A percentile compares a stretch with the other conserved stretches of the same genome.
phyloP scores from a whole-genome alignment of 53 echinoderm and acorn worm species.

The Apostichopus leukothele region DNA sequence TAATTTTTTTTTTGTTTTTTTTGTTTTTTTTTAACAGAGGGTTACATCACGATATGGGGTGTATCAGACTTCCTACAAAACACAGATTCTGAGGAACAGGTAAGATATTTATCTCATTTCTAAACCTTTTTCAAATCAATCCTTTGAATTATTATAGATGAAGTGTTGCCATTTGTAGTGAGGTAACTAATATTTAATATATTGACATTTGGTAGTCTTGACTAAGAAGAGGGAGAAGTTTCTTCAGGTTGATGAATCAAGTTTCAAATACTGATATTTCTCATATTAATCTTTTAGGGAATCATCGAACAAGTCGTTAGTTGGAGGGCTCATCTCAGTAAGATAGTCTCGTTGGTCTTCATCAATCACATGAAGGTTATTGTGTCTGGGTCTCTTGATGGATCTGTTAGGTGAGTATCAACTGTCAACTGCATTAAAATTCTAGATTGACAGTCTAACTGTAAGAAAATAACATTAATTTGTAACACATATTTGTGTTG shows the following conservation, averaged over 20 bases:
- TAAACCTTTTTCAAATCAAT: not conserved
- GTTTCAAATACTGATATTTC: not conserved
- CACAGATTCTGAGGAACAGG: constrained; percentile 61
- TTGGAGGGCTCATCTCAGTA: constrained; percentile 87
- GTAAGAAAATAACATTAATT: no score
- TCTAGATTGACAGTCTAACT: no score
- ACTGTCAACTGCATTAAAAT: no score
- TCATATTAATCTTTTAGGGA: constrained; percentile 52
- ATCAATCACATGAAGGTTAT: constrained; percentile 77
- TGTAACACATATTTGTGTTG: no score
- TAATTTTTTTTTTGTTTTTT: not conserved
- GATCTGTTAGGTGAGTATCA: constrained; percentile 81
- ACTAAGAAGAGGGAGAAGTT: not conserved
- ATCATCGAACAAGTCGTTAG: constrained; percentile 81
- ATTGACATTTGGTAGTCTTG: not conserved
- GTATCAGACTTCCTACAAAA: constrained; percentile 74
- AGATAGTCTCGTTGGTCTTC: constrained; percentile 77
- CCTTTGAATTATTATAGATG: not conserved
- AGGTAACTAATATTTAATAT: not conserved
- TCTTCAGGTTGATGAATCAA: not conserved
- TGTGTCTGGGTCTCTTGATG: constrained; percentile 94
- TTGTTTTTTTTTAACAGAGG: constrained; percentile 76
- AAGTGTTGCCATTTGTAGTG: not conserved
- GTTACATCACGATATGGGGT: constrained; percentile 93
- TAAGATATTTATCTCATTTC: not conserved